Evolutionary conservation across 2,888 invertebrate genomes (phyloP).

Genomic region (Gymnocheta viridis): DNA sequence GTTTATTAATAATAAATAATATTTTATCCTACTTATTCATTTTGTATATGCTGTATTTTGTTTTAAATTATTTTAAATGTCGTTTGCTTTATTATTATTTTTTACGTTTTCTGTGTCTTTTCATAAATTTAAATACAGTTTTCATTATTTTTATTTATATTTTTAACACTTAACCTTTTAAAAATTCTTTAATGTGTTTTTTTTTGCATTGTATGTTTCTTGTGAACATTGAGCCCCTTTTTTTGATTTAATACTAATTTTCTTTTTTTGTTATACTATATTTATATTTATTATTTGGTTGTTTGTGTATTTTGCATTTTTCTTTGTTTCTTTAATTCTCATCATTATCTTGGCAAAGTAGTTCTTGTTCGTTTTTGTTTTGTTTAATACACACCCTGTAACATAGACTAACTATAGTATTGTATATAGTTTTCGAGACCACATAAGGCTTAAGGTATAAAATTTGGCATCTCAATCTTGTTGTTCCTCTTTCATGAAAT

Average conservation of each 20-base stretch:
- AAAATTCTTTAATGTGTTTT: slow-evolving; percentile 59
- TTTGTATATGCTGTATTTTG: slow-evolving; percentile 45
- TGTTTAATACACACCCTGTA: slow-evolving; percentile 62
- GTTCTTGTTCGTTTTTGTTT: slow-evolving; percentile 13
- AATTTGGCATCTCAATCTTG: slow-evolving; percentile 68
- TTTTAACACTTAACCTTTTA: slow-evolving; percentile 68
- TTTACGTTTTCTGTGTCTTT: slow-evolving; percentile 28
- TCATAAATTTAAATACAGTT: slow-evolving; percentile 44
- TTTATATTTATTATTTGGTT: slow-evolving; percentile 34
- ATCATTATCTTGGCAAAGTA: slow-evolving; percentile 35
- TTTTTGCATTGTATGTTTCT: slow-evolving; percentile 62
- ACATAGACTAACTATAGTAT: slow-evolving; percentile 57
- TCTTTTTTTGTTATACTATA: background rate
- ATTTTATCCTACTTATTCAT: slow-evolving; percentile 63
- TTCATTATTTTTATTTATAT: slow-evolving; percentile 46
- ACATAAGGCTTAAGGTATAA: slow-evolving; percentile 51
- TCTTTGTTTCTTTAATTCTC: slow-evolving; percentile 1
- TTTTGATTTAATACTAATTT: slow-evolving; percentile 32
- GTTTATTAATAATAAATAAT: slow-evolving; percentile 68
- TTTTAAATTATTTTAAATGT: slow-evolving; percentile 30
- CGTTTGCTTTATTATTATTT: background rate
- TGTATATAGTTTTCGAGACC: slow-evolving; percentile 57
- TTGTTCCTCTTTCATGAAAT: slow-evolving; percentile 51
- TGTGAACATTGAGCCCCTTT: slow-evolving; percentile 58
- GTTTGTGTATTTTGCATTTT: slow-evolving; percentile 8